Evolutionary conservation across 2,888 invertebrate species (phyloP), one percentile per base, ranked within the genome.

Genomic region (Tinea semifulvella): DNA sequence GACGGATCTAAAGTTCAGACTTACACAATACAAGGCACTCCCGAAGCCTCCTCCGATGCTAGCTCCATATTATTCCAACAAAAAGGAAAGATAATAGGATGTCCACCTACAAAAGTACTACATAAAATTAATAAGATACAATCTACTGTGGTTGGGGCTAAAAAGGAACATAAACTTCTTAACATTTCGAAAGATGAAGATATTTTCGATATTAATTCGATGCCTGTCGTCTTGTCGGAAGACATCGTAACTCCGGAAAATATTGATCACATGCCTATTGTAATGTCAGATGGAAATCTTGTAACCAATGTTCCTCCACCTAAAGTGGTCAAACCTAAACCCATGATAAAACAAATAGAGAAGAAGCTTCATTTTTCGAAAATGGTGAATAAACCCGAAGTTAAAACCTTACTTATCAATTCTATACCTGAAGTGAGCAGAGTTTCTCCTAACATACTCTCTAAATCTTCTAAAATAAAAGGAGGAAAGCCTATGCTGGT

Each of bases 181-280:
- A 20, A 42, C 16, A 19, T 40, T 44, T 57, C 0, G 40, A 53
- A 28, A 25, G 43, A 49, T 3, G 84, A 84, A 49, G 82, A 82
- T 44, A 60, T 73, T 46, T 85, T 90, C 51, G 90, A 91, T 60
- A 90, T 90, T 25, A 87, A 88, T 62, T 88, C 88, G 1, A 89
- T 90, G 88, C 90, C 90, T 1, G 88, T 90, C 49, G 88, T 90
- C 2, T 63, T 90, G 31, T 87, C 88, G 22, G 90, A 90, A 52
- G 89, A 89, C 53, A 82, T 87, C 28, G 64, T 89, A 47, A 87
- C 87, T 1, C 84, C 88, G 1, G 88, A 88, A 56, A 86, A 69
- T 54, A 85, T 88, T 43, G 87, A 88, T 53, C 87, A 86, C 56
- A 85, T 88, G 83, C 88, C 88, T 0, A 83, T 88, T 22, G 84